Evolutionary conservation across 2,797 vertebrate genomes (phyloP).

Genomic region (Platyrinchus mystaceus): DNA sequence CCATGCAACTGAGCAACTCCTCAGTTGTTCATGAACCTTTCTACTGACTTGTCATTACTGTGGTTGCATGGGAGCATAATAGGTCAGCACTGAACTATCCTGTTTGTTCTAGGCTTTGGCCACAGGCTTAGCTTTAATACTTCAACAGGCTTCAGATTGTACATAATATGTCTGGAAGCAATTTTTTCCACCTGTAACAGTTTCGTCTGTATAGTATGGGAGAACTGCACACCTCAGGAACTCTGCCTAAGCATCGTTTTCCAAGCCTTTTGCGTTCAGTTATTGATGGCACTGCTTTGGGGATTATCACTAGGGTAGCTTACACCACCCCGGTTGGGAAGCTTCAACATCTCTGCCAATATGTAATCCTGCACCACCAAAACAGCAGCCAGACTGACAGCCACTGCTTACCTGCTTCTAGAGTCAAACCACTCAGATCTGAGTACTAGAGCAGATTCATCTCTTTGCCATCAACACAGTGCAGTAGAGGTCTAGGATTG

Average conservation of each 20-base stretch:
- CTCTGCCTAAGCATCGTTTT: neutral
- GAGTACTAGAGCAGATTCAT: neutral
- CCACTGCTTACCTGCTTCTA: neutral
- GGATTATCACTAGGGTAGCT: neutral
- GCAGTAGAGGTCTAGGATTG: neutral
- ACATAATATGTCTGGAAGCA: neutral
- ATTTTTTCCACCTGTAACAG: neutral
- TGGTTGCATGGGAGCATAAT: accelerated
- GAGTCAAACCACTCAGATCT: accelerated
- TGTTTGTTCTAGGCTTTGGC: neutral
- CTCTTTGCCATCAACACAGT: neutral
- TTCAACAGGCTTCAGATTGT: neutral
- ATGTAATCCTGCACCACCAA: neutral
- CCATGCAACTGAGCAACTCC: neutral
- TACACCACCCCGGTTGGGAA: neutral
- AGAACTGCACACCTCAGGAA: neutral
- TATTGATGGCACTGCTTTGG: neutral
- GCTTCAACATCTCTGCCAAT: neutral
- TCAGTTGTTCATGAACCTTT: neutral
- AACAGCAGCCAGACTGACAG: neutral
- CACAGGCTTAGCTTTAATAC: neutral
- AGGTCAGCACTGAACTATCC: neutral
- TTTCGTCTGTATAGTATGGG: neutral
- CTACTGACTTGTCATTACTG: neutral
- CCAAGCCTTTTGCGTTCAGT: neutral